A percentile compares a stretch with the other conserved stretches of the same genome.
Evolutionary conservation across 2,113 vertebrate genomes (phyloP).

Genomic region (Sprattus sprattus): DNA sequence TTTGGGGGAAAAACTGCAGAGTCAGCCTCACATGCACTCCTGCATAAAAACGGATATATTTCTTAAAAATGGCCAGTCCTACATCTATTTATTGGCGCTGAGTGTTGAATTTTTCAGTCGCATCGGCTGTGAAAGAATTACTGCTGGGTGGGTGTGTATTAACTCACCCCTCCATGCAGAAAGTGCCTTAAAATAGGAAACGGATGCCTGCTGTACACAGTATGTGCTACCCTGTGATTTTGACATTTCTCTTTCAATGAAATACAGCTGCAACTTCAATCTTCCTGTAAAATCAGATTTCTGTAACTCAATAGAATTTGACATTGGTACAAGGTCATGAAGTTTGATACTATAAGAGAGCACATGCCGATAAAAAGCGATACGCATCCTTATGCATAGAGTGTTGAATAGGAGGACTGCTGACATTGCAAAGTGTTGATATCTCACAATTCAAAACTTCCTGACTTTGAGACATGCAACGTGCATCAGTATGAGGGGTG

Average conservation of each 20-base stretch:
- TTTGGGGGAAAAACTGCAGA: slow-evolving; percentile 6
- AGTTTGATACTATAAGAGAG: not conserved
- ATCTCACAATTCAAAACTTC: too few relatives aligned
- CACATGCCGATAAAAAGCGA: not conserved
- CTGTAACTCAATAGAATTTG: not conserved
- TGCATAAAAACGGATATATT: not conserved
- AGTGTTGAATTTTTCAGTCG: not conserved
- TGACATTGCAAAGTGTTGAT: too few relatives aligned
- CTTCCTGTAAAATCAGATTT: not conserved
- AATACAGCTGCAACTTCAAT: not conserved
- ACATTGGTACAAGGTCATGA: not conserved
- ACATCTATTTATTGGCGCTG: slow-evolving; percentile 1
- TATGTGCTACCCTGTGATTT: not conserved
- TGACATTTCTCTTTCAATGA: not conserved
- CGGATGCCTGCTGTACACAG: not conserved
- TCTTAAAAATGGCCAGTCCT: not conserved
- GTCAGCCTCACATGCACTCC: not conserved
- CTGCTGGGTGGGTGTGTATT: not conserved
- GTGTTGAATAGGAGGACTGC: not conserved
- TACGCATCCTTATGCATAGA: not conserved
- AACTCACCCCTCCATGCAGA: not conserved
- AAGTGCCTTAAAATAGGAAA: not conserved
- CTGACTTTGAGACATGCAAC: not conserved
- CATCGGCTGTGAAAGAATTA: not conserved
- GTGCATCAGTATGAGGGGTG: not conserved